Evolutionary conservation across 2,888 invertebrate genomes (phyloP), one percentile per base, ranked within the genome.

Genomic region (Cephus spinipes): DNA sequence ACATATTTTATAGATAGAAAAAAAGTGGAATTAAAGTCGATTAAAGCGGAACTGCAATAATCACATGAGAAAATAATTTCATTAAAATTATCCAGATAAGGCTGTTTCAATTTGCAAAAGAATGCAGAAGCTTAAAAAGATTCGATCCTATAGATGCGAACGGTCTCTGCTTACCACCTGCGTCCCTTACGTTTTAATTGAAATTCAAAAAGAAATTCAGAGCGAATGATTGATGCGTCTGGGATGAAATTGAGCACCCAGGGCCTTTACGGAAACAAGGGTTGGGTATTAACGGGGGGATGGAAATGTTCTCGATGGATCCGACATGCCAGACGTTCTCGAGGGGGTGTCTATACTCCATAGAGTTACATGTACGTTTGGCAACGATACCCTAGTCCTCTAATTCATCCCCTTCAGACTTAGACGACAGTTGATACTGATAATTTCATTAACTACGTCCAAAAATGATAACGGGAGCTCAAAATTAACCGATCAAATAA

Each of bases 141-240:
- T 55, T 23, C 55, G 9, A 23, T 55, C 55, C 55, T 55, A 55
- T 55, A 9, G 55, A 55, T 23, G 23, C 23, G 55, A 55, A 23
- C 15, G 9, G 55, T 23, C 23, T 23, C 55, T 15, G 15, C 55
- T 55, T 71, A 12, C 71, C 71, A 71, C 12, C 33, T 71, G 55
- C 23, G 55, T 23, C 23, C 23, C 23, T 55, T 23, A 23, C 23
- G 55, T 71, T 33, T 71, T 71, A 71, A 71, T 71, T 71, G 71
- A 71, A 71, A 71, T 71, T 33, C 71, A 33, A 71, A 71, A 32
- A 71, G 33, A 71, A 71, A 71, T 71, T 71, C 12, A 31, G 2
- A 31, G 71, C 71, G 71, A 33, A 71, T 71, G 71, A 71, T 71
- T 33, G 71, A 71, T 71, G 71, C 55, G 55, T 23, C 55, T 55